These are phyloP conservation scores for Capromys pilorides DNA, from an alignment of 2,797 vertebrate genomes.

Conservation along the genomic window DNA sequence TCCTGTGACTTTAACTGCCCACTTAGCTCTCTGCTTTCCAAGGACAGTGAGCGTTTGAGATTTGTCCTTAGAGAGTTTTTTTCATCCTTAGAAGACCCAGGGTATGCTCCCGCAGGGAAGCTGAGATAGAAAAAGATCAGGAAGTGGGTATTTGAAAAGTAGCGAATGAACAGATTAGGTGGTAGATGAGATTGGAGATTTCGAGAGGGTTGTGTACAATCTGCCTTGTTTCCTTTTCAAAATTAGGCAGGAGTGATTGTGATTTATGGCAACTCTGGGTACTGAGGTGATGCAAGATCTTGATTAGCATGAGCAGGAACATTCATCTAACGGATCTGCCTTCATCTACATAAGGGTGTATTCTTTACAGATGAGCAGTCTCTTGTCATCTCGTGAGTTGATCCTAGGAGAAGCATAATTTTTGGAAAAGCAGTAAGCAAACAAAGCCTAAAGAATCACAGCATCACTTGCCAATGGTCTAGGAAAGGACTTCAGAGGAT, in stretches of 20 bases:
- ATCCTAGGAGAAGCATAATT: background rate
- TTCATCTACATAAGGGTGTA: background rate
- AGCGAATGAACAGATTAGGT: background rate
- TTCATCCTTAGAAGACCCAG: background rate
- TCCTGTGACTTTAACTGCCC: background rate
- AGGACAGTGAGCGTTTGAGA: constrained; percentile 19
- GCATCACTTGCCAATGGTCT: background rate
- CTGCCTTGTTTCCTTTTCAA: background rate
- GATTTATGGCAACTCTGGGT: background rate
- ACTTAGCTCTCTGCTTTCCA: constrained; percentile 21
- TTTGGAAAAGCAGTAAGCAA: background rate
- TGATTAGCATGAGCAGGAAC: background rate
- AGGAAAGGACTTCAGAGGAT: background rate
- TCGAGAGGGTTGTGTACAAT: background rate
- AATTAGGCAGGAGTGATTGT: background rate
- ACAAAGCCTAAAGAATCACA: background rate
- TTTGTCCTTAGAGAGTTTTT: background rate
- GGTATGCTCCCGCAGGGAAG: background rate
- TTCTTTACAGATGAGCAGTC: background rate
- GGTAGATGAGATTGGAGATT: background rate
- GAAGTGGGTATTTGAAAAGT: background rate
- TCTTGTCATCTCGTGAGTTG: background rate
- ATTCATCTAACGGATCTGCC: background rate
- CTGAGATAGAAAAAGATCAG: background rate
- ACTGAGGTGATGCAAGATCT: background rate